Base-by-base conservation (phyloP, 1,140 invertebrate genomes). In the Harpegnathos saltator region DNA sequence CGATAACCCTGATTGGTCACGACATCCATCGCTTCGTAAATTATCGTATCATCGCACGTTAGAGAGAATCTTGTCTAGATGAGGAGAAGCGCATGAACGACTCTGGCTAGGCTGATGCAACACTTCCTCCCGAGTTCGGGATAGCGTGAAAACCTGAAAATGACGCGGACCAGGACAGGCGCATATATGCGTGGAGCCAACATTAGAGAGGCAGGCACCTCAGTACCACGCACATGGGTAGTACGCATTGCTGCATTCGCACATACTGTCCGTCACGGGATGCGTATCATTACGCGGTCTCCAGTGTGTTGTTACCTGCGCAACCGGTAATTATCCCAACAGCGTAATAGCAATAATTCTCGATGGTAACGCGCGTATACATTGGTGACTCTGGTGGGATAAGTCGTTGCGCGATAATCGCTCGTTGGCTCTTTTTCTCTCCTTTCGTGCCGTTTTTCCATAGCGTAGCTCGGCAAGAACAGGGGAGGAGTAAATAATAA, bases 301-400 rank as follows among this genome's bases (percentile, higher is more conserved):
- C 81, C 44, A 44, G 59, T 11, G 59, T 80, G 86, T 65, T 71
- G 85, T 87, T 87, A 80, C 65, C 61, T 65, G 77, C 85, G 86
- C 85, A 86, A 86, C 85, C 85, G 62, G 65, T 74, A 82, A 87
- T 87, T 87, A 87, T 82, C 17, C 85, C 58, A 48, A 58, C 62
- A 65, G 85, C 85, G n/a, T 74, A 81, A 73, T 62, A 59, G 63
- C 72, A 59, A 73, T 77, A 63, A 81, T 80, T 84, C 11, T 33
- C 59, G 52, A 29, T 50, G 48, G 54, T 74, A 26, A 80, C 73
- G 61, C 54, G 15, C 56, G 26, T 56, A 50, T 78, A n/a, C n/a
- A 82, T 73, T 63, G 15, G 63, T 0, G 33, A 58, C 63, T 69
- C 66, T n/a, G n/a, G 26, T 54, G 3, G 52, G 71, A 52, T 71